Conservation (phyloP, 2,888 invertebrate species). For the Coelopa pilipes region DNA sequence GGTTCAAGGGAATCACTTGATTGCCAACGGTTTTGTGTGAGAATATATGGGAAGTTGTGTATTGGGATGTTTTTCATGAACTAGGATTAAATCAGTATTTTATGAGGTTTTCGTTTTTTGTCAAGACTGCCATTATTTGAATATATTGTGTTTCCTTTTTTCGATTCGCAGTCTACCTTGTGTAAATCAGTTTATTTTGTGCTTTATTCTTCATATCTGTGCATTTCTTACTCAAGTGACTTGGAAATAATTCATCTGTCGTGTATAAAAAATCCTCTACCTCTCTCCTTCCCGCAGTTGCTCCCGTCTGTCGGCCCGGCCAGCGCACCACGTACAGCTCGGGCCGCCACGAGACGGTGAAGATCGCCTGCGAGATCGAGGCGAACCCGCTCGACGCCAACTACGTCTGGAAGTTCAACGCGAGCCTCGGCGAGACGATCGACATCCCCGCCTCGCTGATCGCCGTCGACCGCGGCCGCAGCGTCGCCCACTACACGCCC, state of each 20-base stretch:
- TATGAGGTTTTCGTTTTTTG: too few relatives aligned
- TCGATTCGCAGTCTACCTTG: too few relatives aligned
- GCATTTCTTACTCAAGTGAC: too few relatives aligned
- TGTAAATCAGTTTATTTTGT: too few relatives aligned
- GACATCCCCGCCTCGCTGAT: slow-evolving; percentile 75
- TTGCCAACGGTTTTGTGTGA: neutral
- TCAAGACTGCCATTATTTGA: too few relatives aligned
- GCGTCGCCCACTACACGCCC: slow-evolving; percentile 77
- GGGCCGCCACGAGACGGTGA: slow-evolving; percentile 76
- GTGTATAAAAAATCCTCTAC: too few relatives aligned
- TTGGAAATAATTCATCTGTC: too few relatives aligned
- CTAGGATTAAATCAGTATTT: neutral
- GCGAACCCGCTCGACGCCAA: slow-evolving; percentile 77
- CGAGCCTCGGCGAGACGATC: slow-evolving; percentile 73
- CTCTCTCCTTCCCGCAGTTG: slow-evolving; percentile 68
- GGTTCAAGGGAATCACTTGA: neutral
- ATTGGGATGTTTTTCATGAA: neutral
- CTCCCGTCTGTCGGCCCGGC: slow-evolving; percentile 77
- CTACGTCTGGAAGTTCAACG: slow-evolving; percentile 83
- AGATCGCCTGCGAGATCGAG: slow-evolving; percentile 78
- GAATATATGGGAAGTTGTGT: neutral
- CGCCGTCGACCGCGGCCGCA: slow-evolving; percentile 72
- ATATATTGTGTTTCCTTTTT: neutral
- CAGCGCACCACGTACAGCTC: slow-evolving; percentile 78
- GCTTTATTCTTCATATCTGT: too few relatives aligned